Conservation (phyloP, 2,888 invertebrate genomes). For the Hemistola chrysoprasaria region DNA sequence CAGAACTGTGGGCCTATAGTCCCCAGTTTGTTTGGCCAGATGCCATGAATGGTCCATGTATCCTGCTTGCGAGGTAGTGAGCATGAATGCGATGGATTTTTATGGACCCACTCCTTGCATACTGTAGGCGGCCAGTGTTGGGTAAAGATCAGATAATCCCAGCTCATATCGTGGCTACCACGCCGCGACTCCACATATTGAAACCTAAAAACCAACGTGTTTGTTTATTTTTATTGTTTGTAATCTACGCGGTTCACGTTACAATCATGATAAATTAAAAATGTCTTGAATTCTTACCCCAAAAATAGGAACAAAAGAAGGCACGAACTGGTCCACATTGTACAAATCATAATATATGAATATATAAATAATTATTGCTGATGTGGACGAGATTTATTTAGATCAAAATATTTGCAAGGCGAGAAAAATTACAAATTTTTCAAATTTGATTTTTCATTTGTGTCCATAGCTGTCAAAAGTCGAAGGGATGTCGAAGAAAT, state of each 20-base stretch:
- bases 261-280: neutral
- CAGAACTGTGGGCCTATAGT: slow-evolving; percentile 87
- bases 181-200: slow-evolving; percentile 1
- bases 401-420: too few species aligned
- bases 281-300: slow-evolving; percentile 3
- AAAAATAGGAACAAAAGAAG: slow-evolving; percentile 6
- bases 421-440: too few species aligned
- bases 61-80: slow-evolving; percentile 81
- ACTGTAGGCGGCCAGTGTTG: slow-evolving; percentile 88
- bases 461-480: too few species aligned
- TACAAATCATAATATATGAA: too few species aligned
- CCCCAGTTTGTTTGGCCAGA: slow-evolving; percentile 90
- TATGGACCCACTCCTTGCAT: slow-evolving; percentile 87
- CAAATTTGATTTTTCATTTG: too few species aligned
- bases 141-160: slow-evolving; percentile 90
- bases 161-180: slow-evolving; percentile 56
- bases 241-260: neutral
- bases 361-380: too few species aligned
- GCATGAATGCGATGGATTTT: slow-evolving; percentile 83
- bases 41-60: slow-evolving; percentile 90
- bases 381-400: too few species aligned
- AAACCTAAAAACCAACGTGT: slow-evolving; percentile 2
- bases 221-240: neutral
- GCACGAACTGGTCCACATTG: slow-evolving; percentile 10
- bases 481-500: too few species aligned